These are phyloP conservation scores for Pardalotus punctatus DNA, from an alignment of 2,113 vertebrate genomes.

Conservation along the genomic window DNA sequence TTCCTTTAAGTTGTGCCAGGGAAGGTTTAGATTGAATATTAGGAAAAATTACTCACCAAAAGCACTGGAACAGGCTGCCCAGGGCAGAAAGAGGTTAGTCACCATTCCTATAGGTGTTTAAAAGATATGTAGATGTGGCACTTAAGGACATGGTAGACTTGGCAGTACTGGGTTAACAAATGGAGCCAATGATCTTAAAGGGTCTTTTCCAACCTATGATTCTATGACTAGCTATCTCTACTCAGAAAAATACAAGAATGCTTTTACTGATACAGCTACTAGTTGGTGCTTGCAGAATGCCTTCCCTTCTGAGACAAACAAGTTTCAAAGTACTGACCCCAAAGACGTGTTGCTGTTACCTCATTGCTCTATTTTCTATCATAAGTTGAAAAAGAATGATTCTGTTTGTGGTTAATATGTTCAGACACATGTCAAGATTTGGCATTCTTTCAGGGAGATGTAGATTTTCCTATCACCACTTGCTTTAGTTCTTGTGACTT, in stretches of 20 bases:
- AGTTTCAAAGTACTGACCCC: background rate
- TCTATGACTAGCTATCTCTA: background rate
- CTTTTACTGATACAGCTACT: background rate
- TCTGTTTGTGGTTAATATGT: conserved; percentile 30
- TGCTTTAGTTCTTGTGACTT: conserved; percentile 14
- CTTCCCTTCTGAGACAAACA: background rate
- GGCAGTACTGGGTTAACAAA: background rate
- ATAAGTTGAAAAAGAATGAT: background rate
- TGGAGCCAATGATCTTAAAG: background rate
- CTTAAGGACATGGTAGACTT: background rate
- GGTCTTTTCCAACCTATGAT: background rate
- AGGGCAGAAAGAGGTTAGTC: background rate
- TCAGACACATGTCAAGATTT: conserved; percentile 1
- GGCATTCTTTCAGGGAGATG: background rate
- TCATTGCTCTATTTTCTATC: background rate
- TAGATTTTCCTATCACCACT: conserved; percentile 4
- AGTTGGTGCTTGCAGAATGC: background rate
- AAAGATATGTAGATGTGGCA: background rate
- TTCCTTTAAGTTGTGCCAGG: background rate
- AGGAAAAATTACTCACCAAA: background rate
- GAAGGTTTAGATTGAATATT: background rate
- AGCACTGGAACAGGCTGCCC: background rate
- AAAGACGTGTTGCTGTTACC: background rate
- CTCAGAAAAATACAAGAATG: background rate
- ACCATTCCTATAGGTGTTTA: background rate